Conservation (phyloP, 2,113 vertebrate species). For the Ammospiza caudacuta region DNA sequence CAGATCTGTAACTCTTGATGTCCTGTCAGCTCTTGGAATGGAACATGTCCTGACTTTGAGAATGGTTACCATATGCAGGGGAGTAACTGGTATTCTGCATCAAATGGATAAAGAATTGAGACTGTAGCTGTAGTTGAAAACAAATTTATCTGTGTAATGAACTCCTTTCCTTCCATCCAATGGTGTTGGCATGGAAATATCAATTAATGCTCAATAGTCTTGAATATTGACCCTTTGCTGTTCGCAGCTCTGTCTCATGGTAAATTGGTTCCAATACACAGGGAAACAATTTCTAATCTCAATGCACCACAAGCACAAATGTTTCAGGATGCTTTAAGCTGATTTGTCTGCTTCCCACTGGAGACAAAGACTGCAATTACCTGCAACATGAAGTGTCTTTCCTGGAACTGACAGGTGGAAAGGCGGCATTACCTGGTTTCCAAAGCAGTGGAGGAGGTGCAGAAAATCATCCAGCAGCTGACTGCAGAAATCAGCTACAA, state of each 20-base stretch:
- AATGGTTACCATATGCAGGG: background rate
- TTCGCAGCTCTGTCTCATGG: background rate
- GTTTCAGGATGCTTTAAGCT: background rate
- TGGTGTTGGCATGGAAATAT: background rate
- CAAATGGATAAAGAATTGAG: background rate
- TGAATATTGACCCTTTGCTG: background rate
- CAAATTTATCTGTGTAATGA: background rate
- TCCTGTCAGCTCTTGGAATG: background rate
- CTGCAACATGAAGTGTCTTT: background rate
- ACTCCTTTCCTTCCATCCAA: background rate
- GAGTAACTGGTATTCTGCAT: background rate
- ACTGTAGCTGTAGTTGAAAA: background rate
- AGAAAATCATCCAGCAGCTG: constrained; percentile 76
- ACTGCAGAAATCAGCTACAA: constrained; percentile 80
- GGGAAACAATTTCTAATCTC: background rate
- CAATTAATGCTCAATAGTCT: background rate
- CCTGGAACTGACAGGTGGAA: constrained; percentile 72
- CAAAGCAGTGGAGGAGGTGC: constrained; percentile 80
- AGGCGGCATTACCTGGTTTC: constrained; percentile 71
- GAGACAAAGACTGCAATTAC: background rate
- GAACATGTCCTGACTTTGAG: background rate
- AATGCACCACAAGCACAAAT: background rate
- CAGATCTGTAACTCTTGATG: background rate
- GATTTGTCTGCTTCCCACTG: background rate
- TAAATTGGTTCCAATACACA: background rate